Base-by-base conservation (phyloP, 2,888 invertebrate species). In the Rhaphigaster nebulosa region DNA sequence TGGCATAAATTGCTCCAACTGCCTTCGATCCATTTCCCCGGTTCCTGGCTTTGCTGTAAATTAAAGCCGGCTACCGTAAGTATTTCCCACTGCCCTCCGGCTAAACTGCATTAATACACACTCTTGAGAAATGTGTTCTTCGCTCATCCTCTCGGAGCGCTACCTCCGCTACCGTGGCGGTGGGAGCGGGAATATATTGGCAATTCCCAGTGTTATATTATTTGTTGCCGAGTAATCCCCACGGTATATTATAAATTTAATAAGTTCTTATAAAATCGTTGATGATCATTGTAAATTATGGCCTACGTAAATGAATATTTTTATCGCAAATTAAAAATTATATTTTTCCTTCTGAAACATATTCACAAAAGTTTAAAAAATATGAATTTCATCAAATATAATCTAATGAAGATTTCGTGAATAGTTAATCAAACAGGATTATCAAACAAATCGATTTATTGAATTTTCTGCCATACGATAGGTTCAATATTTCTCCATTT, bases 101-200 rank as follows among this genome's bases (percentile, higher is more conserved):
- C 60, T 88, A 88, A 60, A 65, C 88, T 60, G 88, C 56, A 88
- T 88, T 88, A 88, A 88, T 88, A 88, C 38, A 60, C 60, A 60
- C 29, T 8, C 10, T n/a, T 88, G 88, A 88, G 60, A 88, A 60
- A 88, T 88, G 60, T 38, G 41, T n/a, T 60, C 38, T 45, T 45
- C 15, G 45, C 84, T 45, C 45, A 84, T 84, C 84, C 26, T 84
- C 23, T 18, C 23, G 18, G 84, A 18, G 5, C 23, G 80, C 80
- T n/a, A 3, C 45, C 41, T 80, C 10, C 80, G 15, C 29, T 65
- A 29, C 65, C 15, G 29, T 34, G 3, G 5, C 29, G 23, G 5
- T 15, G 65, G 60, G 1, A 29, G 20, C 34, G 20, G 34, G 1
- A 76, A 76, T 38, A 76, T 76, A 76, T 76, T 76, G 70, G 34